phyloP scores from a whole-genome alignment of 2,797 vertebrate genomes.

The Enteromius afrohamiltoni region DNA sequence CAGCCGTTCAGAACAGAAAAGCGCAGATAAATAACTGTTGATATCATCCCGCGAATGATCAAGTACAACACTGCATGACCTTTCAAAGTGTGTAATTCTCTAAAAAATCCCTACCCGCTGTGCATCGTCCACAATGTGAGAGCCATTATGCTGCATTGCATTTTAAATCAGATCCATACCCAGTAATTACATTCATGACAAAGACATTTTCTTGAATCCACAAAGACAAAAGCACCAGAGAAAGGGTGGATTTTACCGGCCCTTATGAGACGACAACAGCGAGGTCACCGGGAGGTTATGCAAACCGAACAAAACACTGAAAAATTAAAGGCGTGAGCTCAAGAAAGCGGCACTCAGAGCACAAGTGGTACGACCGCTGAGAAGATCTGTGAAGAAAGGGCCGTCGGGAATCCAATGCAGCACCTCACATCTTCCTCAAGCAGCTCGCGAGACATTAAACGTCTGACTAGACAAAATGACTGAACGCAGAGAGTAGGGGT shows the following conservation, averaged over 20 bases:
- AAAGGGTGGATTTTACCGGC: constrained; percentile 46
- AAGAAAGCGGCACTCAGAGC: constrained; percentile 71
- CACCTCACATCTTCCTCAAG: constrained; percentile 24
- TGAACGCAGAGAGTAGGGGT: constrained; percentile 19
- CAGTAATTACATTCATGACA: constrained; percentile 58
- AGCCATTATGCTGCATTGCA: constrained; percentile 56
- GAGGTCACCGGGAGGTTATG: constrained; percentile 86
- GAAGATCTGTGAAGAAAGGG: constrained; percentile 59
- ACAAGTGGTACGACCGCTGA: constrained; percentile 64
- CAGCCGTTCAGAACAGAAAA: background rate
- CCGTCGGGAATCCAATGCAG: constrained; percentile 33
- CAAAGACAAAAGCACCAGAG: constrained; percentile 38
- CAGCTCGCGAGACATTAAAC: constrained; percentile 8
- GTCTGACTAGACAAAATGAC: constrained; percentile 50
- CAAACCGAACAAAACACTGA: constrained; percentile 83
- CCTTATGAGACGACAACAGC: constrained; percentile 64
- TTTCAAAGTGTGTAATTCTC: constrained; percentile 33
- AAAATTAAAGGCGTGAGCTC: constrained; percentile 86
- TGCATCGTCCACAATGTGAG: constrained; percentile 51
- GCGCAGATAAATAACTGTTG: background rate
- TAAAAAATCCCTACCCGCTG: background rate
- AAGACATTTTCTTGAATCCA: constrained; percentile 58
- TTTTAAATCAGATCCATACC: constrained; percentile 68
- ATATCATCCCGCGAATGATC: background rate
- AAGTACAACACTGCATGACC: constrained; percentile 2